Evolutionary conservation across 2,888 invertebrate species (phyloP), one percentile per base, ranked within the genome.

Genomic region (Eulithis testata): DNA sequence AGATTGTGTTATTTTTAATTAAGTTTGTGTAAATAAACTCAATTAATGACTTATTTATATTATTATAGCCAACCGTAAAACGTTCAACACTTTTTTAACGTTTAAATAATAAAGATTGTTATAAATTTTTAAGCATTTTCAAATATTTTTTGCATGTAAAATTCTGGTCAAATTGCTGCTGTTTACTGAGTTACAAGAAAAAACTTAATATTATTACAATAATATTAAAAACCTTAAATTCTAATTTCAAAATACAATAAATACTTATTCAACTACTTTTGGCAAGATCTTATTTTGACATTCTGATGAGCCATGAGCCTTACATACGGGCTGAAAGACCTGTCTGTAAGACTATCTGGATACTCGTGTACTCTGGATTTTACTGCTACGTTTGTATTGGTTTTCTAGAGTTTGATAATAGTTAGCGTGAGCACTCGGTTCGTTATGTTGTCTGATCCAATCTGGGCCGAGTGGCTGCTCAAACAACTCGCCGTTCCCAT

Each of bases 381-480:
- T 58, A 37, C 61, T 65, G 11, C 63, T 63, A 11, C 66, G 56
- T 11, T 63, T 58, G 43, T 57, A 60, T 52, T 65, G 65, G 8
- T 57, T 36, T 45, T 40, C 60, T 11, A 50, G n/a, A 8, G 50
- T n/a, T 49, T 63, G 60, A 21, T 60, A 40, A 53, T 65, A 49
- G 11, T 69, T 60, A 1, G 58, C 70, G 14, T 65, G 52, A 3
- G 11, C 9, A 31, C 14, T 37, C 0, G 61, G 52, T 0, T 70
- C 75, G 2, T 80, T 76, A 47, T 76, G 78, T 51, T 80, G 69
- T 36, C 78, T 71, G 7, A 76, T 69, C 78, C 80, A 80, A 36
- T 76, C 77, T 4, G 70, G 50, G 37, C 77, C 69, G 1, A 65
- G n/a, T 0, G 83, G 77, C 31, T 72, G 4, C 12, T 49, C 80